Evolutionary conservation across 1,140 invertebrate genomes (phyloP).

Genomic region (Andricus grossulariae): DNA sequence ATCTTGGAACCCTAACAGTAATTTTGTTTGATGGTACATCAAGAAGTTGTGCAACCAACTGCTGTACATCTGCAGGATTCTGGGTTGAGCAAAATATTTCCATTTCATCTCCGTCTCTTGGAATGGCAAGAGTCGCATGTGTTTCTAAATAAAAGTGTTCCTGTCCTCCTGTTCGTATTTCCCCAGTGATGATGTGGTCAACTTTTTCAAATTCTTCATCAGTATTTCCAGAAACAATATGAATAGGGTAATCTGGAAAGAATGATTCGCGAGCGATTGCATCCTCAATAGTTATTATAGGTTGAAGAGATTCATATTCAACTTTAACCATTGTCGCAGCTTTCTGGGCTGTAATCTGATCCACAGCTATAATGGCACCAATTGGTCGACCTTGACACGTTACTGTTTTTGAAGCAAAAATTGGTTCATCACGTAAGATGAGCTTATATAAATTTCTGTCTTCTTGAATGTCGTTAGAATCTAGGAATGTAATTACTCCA

Average conservation of each 20-base stretch:
- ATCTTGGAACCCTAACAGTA: conserved; percentile 85
- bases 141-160: conserved; percentile 98
- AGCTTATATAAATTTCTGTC: not conserved
- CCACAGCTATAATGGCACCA: conserved; percentile 85
- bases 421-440: not conserved
- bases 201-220: conserved; percentile 80
- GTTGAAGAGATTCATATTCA: conserved; percentile 84
- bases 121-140: conserved; percentile 84
- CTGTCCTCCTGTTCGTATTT: conserved; percentile 90
- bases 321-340: conserved; percentile 86
- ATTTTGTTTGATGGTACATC: conserved; percentile 86
- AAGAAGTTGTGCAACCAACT: conserved; percentile 83
- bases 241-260: conserved; percentile 75
- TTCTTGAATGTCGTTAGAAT: conserved; percentile 69
- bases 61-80: conserved; percentile 86
- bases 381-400: conserved; percentile 86
- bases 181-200: conserved; percentile 82
- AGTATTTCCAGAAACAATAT: conserved; percentile 82
- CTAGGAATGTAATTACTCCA: conserved; percentile 86
- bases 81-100: conserved; percentile 91
- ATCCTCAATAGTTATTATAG: conserved; percentile 85
- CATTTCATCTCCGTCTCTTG: conserved; percentile 89
- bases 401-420: conserved; percentile 65
- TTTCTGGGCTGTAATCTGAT: conserved; percentile 84
- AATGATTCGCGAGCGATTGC: conserved; percentile 85